phyloP scores from a whole-genome alignment of 2,113 vertebrate genomes.

The Illadopsis cleaveri region DNA sequence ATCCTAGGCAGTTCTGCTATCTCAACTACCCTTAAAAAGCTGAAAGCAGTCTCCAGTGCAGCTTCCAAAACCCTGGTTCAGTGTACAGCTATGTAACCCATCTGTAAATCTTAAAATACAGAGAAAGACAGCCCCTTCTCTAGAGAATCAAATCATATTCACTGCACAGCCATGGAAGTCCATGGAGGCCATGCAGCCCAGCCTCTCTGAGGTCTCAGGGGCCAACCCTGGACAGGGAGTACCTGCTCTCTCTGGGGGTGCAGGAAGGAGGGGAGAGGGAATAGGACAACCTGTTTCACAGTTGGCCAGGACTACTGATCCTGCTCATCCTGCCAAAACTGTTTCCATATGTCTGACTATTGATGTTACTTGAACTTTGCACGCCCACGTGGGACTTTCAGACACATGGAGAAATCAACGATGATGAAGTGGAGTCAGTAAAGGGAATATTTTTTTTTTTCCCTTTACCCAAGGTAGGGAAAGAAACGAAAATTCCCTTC shows the following conservation, averaged over 20 bases:
- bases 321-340: not conserved
- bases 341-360: not conserved
- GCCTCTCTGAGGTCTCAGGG: not conserved
- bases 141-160: not conserved
- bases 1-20: not conserved
- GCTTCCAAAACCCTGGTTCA: not conserved
- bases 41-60: not conserved
- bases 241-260: not conserved
- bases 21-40: not conserved
- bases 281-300: not conserved
- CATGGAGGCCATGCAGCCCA: not conserved
- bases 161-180: not conserved
- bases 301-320: not conserved
- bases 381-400: rapidly evolving
- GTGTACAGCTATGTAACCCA: not conserved
- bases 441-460: not conserved
- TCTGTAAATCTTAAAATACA: not conserved
- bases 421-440: not conserved
- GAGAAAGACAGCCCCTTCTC: not conserved
- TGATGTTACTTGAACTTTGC: not conserved
- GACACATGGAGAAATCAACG: not conserved
- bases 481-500: not conserved
- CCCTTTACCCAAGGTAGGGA: not conserved
- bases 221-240: not conserved
- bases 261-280: not conserved